These are phyloP conservation scores for Monopterus albus DNA, from an alignment of 2,113 vertebrate species.

Conservation along the genomic window DNA sequence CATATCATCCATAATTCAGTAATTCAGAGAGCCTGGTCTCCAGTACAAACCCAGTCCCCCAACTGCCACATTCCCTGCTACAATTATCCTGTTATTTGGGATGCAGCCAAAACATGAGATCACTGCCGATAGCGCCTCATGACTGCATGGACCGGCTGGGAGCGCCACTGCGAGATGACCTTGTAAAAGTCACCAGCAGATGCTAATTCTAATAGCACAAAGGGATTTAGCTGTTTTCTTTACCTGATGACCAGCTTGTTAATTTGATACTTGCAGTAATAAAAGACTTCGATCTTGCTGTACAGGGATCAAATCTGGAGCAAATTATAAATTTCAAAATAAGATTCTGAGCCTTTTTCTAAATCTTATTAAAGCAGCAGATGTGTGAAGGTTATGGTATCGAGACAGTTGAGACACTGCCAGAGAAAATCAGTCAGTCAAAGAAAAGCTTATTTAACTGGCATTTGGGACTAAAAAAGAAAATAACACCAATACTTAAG, in stretches of 20 bases:
- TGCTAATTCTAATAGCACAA: constrained; percentile 25
- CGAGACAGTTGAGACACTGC: neutral
- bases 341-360: constrained; percentile 23
- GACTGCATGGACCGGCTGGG: constrained; percentile 34
- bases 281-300: constrained; percentile 20
- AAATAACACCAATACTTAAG: neutral
- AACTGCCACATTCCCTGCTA: constrained; percentile 48
- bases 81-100: constrained; percentile 48
- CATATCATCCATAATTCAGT: constrained; percentile 47
- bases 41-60: constrained; percentile 31
- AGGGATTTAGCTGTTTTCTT: constrained; percentile 18
- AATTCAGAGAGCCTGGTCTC: constrained; percentile 59
- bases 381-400: constrained; percentile 32
- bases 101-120: constrained; percentile 56
- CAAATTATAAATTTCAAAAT: constrained; percentile 48
- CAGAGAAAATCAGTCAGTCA: constrained; percentile 9
- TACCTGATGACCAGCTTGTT: constrained; percentile 25
- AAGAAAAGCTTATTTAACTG: constrained; percentile 4
- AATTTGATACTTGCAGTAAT: constrained; percentile 28
- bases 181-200: constrained; percentile 51
- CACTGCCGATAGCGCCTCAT: constrained; percentile 36
- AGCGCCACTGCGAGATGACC: constrained; percentile 42
- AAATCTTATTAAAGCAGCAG: constrained; percentile 27
- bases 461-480: neutral
- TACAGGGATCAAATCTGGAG: constrained; percentile 42